Base-by-base conservation (phyloP, 1,140 invertebrate genomes). In the Oreohelix idahoensis region DNA sequence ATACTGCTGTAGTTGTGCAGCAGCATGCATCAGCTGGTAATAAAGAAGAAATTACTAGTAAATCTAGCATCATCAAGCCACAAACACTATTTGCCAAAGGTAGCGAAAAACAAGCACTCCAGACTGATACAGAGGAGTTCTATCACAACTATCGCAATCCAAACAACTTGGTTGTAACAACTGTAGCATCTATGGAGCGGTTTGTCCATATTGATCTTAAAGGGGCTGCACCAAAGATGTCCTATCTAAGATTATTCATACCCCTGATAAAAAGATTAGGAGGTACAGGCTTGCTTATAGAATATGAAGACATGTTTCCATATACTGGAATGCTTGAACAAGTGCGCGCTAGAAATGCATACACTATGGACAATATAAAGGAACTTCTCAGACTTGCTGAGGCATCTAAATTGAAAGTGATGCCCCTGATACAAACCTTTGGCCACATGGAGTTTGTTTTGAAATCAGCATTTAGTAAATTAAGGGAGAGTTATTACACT, bases 291-390 rank as follows among this genome's bases (percentile, higher is more conserved):
- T 92, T 98, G 35, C 93, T 98, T 0, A 92, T 98, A 76, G 98
- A 99, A 92, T 99, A 98, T 93, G 98, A 99, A 93, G 98, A 99
- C 89, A 98, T 98, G 96, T 99, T 99, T 92, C 98, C 98, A 0
- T 99, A 96, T 91, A 94, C 93, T 29, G 96, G 95, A 0, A 90
- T 91, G 0, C 90, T 99, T 10, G 92, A 92, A 26, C 90, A 93
- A 0, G 92, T 98, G 5, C 93, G 95, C 0, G 96, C 97, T 42
- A 63, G 63, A 39, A 85, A 87, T 80, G 70, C 87, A 1, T 88
- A 85, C 66, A 83, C 85, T 11, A 75, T 45, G 53, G 88, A 92
- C 38, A 95, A 98, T 86, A 94, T 97, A 0, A 32, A 78, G 26
- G 66, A 81, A 35, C 94, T 97, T 83, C 90, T 95, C 42, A 88